Base-by-base conservation (phyloP, 1,140 invertebrate genomes). In the Aphaenogaster rudis region DNA sequence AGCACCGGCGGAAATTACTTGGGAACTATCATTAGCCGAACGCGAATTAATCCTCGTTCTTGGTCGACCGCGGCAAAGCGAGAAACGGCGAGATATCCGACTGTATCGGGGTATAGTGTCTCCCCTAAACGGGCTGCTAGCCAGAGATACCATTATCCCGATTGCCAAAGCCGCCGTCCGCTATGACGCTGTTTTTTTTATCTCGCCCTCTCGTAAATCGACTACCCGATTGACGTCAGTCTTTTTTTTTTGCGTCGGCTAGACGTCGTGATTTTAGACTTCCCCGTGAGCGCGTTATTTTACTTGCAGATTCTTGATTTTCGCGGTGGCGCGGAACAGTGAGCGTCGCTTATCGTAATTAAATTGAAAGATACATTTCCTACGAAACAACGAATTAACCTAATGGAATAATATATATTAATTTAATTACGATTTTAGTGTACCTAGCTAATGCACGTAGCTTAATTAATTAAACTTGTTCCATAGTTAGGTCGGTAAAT, bases 1-100 rank as follows among this genome's bases (percentile, higher is more conserved):
- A 54, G 21, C 50, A 50, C 66, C 21, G 17, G 13, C n/a, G 74
- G 21, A 86, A 77, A 78, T 74, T 78, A 86, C 74, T 86, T 64
- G 74, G 59, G 11, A 86, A 86, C 74, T 86, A 74, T 86, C 74
- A 86, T 86, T 86, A 79, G 59, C 48, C 72, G 61, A 45, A 66
- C 36, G 39, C 59, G 82, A 17, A 79, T 86, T 79, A 86, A 79
- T 86, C 48, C 21, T 33, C 33, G 36, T 86, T 54, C 82, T 79
- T 66, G 45, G 61, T 67, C 61, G 61, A 48, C 50, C 71, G 61
- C 48, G 45, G 45, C 7, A 52, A 45, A 84, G 69, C 28, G 69
- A 61, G 79, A 45, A 81, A 82, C 67, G 8, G 39, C 33, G 28
- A 78, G 74, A 86, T 52, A 36, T 50, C n/a, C 36, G 28, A 21